These are phyloP conservation scores for Sarcophilus harrisii DNA, from an alignment of 2,797 vertebrate genomes.

Conservation along the genomic window DNA sequence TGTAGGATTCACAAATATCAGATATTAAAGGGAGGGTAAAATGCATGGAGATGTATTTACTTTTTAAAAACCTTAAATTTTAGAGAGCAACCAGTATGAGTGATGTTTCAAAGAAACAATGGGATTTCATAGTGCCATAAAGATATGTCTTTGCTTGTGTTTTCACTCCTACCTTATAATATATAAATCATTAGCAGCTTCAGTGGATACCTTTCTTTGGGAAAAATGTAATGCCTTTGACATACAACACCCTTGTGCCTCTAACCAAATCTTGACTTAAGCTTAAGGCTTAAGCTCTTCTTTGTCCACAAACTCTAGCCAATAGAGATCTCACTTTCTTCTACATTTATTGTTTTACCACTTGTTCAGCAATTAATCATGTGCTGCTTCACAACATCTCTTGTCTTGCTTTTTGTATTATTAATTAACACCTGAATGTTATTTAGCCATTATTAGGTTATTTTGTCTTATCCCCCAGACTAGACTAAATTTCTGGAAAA, in stretches of 20 bases:
- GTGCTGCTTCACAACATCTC: not conserved
- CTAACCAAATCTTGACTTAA: constrained; percentile 22
- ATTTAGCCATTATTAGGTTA: not conserved
- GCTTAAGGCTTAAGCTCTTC: constrained; percentile 48
- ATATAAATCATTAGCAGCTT: constrained; percentile 15
- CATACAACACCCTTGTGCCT: constrained; percentile 20
- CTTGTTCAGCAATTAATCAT: constrained; percentile 13
- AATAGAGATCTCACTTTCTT: constrained; percentile 27
- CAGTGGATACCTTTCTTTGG: not conserved
- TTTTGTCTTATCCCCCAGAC: constrained; percentile 29
- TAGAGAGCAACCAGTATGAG: not conserved
- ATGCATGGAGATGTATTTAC: not conserved
- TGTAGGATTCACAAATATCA: not conserved
- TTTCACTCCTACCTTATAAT: constrained; percentile 13
- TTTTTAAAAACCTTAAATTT: not conserved
- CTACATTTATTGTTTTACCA: not conserved
- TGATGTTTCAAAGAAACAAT: not conserved
- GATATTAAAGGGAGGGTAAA: not conserved
- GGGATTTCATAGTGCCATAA: constrained; percentile 16
- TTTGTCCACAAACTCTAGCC: not conserved
- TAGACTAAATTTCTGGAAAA: not conserved
- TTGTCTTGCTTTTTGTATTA: constrained; percentile 2
- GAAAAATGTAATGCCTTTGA: not conserved
- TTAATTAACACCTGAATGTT: constrained; percentile 4
- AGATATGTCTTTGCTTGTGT: not conserved